Conservation (phyloP, 2,113 vertebrate genomes). For the Tragelaphus strepsiceros region DNA sequence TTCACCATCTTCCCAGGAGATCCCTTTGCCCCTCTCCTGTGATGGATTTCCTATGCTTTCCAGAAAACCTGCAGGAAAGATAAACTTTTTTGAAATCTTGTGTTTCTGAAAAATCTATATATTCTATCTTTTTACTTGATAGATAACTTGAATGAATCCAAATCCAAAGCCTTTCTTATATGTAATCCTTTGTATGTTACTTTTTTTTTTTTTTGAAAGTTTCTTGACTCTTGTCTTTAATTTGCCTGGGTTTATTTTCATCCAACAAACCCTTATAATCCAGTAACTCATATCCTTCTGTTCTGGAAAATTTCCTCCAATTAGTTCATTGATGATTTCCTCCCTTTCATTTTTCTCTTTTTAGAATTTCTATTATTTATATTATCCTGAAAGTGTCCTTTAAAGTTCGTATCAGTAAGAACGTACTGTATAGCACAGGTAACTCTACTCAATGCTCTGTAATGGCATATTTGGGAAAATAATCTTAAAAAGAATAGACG, state of each 20-base stretch:
- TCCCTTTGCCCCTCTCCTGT: background rate
- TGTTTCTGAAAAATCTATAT: background rate
- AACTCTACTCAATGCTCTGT: background rate
- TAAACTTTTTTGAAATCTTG: background rate
- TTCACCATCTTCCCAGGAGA: background rate
- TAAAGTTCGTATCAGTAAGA: background rate
- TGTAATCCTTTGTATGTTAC: background rate
- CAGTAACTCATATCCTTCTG: background rate
- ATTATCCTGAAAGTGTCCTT: background rate
- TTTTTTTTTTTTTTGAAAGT: background rate
- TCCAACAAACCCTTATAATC: background rate
- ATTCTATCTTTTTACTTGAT: background rate
- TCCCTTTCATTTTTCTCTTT: background rate
- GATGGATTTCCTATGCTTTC: background rate
- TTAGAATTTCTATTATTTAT: background rate
- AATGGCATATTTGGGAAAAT: background rate
- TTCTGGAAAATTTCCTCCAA: constrained; percentile 24
- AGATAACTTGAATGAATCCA: background rate
- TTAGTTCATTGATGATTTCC: background rate
- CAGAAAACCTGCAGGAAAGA: background rate
- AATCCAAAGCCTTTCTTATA: background rate
- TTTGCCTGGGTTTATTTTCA: background rate
- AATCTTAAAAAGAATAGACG: background rate
- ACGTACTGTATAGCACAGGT: background rate
- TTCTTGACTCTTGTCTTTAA: background rate